These are phyloP conservation scores for Varroa destructor DNA, from an alignment of 1,140 invertebrate species.

Conservation along the genomic window DNA sequence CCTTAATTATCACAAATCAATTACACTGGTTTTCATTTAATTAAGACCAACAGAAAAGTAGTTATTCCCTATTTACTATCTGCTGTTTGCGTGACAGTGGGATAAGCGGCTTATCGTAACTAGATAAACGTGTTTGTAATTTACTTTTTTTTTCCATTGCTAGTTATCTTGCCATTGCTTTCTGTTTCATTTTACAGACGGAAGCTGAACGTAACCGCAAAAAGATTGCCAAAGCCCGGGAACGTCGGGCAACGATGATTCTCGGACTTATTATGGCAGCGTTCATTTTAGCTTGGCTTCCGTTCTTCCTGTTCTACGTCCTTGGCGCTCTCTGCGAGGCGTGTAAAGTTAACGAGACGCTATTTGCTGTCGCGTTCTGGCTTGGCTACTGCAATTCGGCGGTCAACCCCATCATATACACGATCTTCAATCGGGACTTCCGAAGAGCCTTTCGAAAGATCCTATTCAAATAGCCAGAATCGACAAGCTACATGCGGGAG, in stretches of 20 bases:
- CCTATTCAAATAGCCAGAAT: constrained; percentile 59
- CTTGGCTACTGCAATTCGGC: constrained; percentile 97
- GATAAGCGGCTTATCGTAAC: too few relatives aligned
- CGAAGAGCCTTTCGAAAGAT: constrained; percentile 83
- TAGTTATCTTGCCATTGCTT: too few relatives aligned
- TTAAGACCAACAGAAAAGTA: too few relatives aligned
- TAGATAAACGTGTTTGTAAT: too few relatives aligned
- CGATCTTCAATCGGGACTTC: constrained; percentile 98
- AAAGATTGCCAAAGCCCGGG: constrained; percentile 83
- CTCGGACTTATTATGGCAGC: constrained; percentile 95
- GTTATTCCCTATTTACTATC: too few relatives aligned
- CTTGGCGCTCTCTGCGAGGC: constrained; percentile 62
- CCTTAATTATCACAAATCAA: too few relatives aligned
- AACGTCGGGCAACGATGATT: constrained; percentile 89
- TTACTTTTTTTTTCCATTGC: too few relatives aligned
- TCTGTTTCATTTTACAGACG: constrained; percentile 23
- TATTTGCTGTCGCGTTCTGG: constrained; percentile 94
- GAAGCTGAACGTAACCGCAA: constrained; percentile 85
- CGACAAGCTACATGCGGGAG: too few relatives aligned
- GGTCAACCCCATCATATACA: constrained; percentile 93
- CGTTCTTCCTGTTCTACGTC: constrained; percentile 92
- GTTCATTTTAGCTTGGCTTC: constrained; percentile 96
- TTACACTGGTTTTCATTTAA: too few relatives aligned
- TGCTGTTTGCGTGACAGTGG: too few relatives aligned
- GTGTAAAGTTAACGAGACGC: constrained; percentile 61